Evolutionary conservation across 1,140 invertebrate genomes (phyloP).

Genomic region (Cheumatopsyche charites): DNA sequence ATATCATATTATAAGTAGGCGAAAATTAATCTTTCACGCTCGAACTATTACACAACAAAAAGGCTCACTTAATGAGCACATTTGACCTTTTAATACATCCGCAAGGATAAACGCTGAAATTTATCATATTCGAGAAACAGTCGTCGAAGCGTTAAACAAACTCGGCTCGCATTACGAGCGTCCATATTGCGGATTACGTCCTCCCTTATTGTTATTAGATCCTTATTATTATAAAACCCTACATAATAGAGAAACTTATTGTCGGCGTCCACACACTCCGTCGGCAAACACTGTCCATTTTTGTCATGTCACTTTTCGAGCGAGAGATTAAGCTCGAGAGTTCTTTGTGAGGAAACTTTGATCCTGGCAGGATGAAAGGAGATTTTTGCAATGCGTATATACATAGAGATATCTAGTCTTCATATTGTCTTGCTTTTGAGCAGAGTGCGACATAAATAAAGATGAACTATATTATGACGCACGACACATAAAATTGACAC

Average conservation of each 20-base stretch:
- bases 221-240: too few species aligned
- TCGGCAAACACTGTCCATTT: constrained; percentile 5
- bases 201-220: too few species aligned
- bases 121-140: too few species aligned
- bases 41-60: neutral
- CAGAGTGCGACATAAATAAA: neutral
- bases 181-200: too few species aligned
- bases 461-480: constrained; percentile 5
- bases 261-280: too few species aligned
- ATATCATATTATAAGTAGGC: too few species aligned
- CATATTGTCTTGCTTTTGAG: constrained; percentile 1
- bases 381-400: neutral
- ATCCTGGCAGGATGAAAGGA: constrained; percentile 19
- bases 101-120: neutral
- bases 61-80: neutral
- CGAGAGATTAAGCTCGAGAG: constrained; percentile 11
- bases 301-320: constrained; percentile 10
- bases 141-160: too few species aligned
- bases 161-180: too few species aligned
- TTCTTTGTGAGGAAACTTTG: constrained; percentile 21
- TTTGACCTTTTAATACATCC: neutral
- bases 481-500: constrained; percentile 1
- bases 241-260: too few species aligned
- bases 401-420: neutral
- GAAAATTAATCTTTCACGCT: too few species aligned